Evolutionary conservation across 2,888 invertebrate genomes (phyloP), one percentile per base, ranked within the genome.

Genomic region (Pteria penguin): DNA sequence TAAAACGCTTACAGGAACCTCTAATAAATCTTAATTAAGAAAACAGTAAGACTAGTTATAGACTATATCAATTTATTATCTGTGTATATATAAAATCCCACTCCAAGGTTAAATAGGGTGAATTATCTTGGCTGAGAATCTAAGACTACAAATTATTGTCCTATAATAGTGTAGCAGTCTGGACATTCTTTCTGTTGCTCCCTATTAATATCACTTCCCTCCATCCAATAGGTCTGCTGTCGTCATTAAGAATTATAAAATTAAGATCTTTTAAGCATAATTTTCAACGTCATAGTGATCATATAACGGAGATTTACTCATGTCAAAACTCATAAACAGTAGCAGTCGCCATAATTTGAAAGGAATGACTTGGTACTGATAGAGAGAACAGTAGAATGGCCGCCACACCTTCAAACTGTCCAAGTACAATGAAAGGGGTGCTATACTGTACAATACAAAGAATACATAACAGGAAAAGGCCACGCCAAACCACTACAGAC

Each of bases 301-400:
- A n/a, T n/a, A n/a, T n/a, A n/a, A n/a, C n/a, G n/a, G n/a, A n/a
- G n/a, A n/a, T n/a, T n/a, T n/a, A n/a, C n/a, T n/a, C n/a, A n/a
- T n/a, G n/a, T n/a, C n/a, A n/a, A n/a, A n/a, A n/a, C n/a, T n/a
- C n/a, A n/a, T n/a, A n/a, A n/a, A n/a, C n/a, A n/a, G n/a, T n/a
- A n/a, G n/a, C n/a, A n/a, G n/a, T n/a, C n/a, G n/a, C n/a, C n/a
- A n/a, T n/a, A n/a, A n/a, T n/a, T n/a, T n/a, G 14, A n/a, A 29
- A 24, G 60, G 52, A 65, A 72, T 82, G 80, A 81, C 66, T 65
- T 75, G 69, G 32, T 62, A 71, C 63, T 77, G 75, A 72, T 74
- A 81, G 79, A 79, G 72, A 67, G 72, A 75, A 71, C 72, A 77
- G 87, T 80, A 86, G 79, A 87, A 88, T 88, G 88, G 87, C 87